Evolutionary conservation across 1,140 invertebrate genomes (phyloP).

Genomic region (Eriosoma lanigerum): DNA sequence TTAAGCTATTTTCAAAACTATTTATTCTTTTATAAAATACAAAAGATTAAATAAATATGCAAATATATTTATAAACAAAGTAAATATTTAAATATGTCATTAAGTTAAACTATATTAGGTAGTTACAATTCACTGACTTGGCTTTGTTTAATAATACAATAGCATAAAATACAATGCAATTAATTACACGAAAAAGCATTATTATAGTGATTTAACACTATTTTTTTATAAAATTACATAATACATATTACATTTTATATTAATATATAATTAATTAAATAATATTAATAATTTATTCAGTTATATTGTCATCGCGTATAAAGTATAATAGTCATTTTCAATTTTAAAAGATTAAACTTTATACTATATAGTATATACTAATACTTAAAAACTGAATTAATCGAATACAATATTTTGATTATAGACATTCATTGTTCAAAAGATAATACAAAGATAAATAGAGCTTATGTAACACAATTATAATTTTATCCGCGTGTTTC

Average conservation of each 20-base stretch:
- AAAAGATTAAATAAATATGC: not conserved
- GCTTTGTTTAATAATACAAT: not conserved
- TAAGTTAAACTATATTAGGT: not conserved
- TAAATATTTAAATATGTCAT: not conserved
- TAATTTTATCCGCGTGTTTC: too few relatives aligned
- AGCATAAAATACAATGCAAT: slow-evolving; percentile 3
- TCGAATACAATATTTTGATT: not conserved
- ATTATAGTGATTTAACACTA: too few relatives aligned
- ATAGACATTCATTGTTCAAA: not conserved
- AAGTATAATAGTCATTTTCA: too few relatives aligned
- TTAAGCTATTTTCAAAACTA: not conserved
- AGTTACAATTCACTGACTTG: not conserved
- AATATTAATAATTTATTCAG: too few relatives aligned
- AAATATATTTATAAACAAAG: not conserved
- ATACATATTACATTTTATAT: too few relatives aligned
- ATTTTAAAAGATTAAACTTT: not conserved
- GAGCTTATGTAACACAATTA: not conserved
- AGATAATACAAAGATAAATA: not conserved
- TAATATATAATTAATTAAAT: too few relatives aligned
- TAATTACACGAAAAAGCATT: not conserved
- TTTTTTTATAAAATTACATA: too few relatives aligned
- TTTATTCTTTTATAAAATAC: not conserved
- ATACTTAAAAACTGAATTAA: not conserved
- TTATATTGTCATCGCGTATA: too few relatives aligned
- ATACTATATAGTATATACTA: not conserved